Evolutionary conservation across 2,113 vertebrate species (phyloP).

Genomic region (Nibea albiflora): DNA sequence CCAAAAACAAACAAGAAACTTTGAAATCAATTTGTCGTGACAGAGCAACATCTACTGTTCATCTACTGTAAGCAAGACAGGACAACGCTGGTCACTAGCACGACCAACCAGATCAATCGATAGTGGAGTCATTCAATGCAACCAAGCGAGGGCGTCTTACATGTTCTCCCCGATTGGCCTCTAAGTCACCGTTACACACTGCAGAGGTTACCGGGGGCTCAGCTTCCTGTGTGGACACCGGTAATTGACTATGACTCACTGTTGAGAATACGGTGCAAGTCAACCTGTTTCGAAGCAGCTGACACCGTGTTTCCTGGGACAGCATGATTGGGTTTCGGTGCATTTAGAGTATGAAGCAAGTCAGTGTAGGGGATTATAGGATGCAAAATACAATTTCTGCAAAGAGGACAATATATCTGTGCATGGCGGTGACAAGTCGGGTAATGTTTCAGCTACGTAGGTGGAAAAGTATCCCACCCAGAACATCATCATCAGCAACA

Average conservation of each 20-base stretch:
- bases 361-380: not conserved
- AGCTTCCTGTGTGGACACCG: slow-evolving; percentile 79
- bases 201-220: slow-evolving; percentile 51
- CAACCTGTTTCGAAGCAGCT: not conserved
- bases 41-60: not conserved
- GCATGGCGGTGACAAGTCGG: not conserved
- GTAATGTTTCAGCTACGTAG: not conserved
- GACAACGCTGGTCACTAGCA: not conserved
- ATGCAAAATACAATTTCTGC: not conserved
- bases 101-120: slow-evolving; percentile 9
- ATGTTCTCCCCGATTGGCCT: slow-evolving; percentile 71
- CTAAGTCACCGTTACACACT: slow-evolving; percentile 65
- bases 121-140: not conserved
- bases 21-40: not conserved
- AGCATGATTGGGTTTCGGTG: not conserved
- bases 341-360: not conserved
- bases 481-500: not conserved
- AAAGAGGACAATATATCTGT: not conserved
- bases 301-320: not conserved
- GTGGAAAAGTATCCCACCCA: not conserved
- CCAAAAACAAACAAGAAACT: slow-evolving; percentile 21
- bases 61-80: slow-evolving; percentile 11
- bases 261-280: slow-evolving; percentile 4
- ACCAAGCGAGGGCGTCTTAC: slow-evolving; percentile 74
- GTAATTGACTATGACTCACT: slow-evolving; percentile 42